Conservation (phyloP, 2,797 vertebrate genomes). For the Cyclura pinguis region DNA sequence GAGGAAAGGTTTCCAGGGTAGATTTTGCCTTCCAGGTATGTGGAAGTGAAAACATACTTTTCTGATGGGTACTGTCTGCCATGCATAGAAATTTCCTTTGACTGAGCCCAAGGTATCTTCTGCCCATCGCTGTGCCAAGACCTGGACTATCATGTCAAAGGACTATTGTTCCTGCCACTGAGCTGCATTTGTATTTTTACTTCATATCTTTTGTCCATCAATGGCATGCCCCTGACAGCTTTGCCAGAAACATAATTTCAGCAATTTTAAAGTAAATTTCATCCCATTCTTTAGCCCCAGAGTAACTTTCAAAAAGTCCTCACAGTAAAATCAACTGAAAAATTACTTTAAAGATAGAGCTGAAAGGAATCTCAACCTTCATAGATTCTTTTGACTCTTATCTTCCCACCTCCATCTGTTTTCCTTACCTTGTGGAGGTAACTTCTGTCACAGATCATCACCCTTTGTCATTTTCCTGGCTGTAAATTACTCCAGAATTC, state of each 20-base stretch:
- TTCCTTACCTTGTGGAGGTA: not conserved
- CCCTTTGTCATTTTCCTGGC: slow-evolving; percentile 18
- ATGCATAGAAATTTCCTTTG: not conserved
- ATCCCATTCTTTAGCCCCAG: not conserved
- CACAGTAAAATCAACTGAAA: not conserved
- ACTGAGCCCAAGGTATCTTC: too few relatives aligned
- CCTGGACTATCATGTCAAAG: not conserved
- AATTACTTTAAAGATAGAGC: not conserved
- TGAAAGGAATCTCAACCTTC: not conserved
- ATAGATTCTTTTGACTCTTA: not conserved
- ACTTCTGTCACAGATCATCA: not conserved
- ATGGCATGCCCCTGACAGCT: not conserved
- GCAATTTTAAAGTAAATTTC: not conserved
- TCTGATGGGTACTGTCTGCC: not conserved
- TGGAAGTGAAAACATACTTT: not conserved
- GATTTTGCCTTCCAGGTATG: not conserved
- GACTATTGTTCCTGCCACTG: not conserved
- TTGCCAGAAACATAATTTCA: not conserved
- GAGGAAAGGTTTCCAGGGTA: not conserved
- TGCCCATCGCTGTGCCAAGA: not conserved
- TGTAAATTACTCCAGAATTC: slow-evolving; percentile 12
- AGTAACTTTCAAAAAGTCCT: slow-evolving; percentile 5
- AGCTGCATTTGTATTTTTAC: not conserved
- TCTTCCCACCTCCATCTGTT: not conserved
- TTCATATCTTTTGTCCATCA: slow-evolving; percentile 20